Evolutionary conservation across 2,797 vertebrate species (phyloP).

Genomic region (Paguma larvata): DNA sequence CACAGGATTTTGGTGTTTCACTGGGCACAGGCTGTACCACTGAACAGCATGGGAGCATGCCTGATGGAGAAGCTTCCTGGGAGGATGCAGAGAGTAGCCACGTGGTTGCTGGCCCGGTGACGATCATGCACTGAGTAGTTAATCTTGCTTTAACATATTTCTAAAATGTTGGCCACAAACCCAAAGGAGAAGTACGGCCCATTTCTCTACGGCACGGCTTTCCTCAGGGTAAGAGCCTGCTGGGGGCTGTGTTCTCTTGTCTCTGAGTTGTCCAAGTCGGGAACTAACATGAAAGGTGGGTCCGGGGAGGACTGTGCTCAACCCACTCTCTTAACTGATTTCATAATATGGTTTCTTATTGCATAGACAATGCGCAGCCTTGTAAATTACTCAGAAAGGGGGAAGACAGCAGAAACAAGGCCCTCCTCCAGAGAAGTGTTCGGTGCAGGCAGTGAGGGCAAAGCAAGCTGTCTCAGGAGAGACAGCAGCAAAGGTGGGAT

Average conservation of each 20-base stretch:
- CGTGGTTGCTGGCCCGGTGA: background rate
- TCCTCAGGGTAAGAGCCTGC: background rate
- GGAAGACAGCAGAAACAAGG: background rate
- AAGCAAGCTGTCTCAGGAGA: background rate
- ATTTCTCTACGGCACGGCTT: background rate
- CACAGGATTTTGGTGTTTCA: background rate
- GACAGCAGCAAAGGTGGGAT: accelerated
- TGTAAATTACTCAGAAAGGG: background rate
- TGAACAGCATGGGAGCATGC: too few species aligned
- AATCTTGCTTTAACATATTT: background rate
- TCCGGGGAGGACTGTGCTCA: background rate
- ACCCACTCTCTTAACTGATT: background rate
- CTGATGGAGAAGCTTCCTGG: background rate
- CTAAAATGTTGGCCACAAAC: background rate
- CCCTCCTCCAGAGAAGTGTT: background rate
- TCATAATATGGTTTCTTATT: background rate
- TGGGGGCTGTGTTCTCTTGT: accelerated
- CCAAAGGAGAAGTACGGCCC: background rate
- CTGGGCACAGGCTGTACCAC: accelerated
- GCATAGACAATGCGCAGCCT: background rate
- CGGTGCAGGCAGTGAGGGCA: background rate
- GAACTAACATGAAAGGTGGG: background rate
- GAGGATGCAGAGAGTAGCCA: background rate
- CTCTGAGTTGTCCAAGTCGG: background rate
- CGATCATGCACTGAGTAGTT: background rate